A percentile compares a stretch with the other conserved stretches of the same genome.
Conservation (phyloP, 2,113 vertebrate species). For the Lagopus muta region DNA sequence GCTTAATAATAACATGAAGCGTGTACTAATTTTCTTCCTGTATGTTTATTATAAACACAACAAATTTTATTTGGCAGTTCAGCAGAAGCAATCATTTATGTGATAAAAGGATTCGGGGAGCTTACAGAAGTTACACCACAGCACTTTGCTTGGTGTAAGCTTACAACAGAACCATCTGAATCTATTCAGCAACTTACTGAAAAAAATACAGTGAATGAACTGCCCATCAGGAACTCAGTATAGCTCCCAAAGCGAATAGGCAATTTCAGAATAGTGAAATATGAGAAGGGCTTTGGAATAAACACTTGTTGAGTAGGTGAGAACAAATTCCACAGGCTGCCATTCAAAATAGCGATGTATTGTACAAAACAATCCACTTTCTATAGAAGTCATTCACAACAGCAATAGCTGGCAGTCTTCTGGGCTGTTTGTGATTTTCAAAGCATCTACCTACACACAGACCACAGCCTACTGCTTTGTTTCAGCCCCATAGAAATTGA, state of each 20-base stretch:
- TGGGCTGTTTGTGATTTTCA: constrained; percentile 12
- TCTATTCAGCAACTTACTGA: background rate
- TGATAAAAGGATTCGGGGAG: background rate
- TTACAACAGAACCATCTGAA: background rate
- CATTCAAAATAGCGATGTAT: background rate
- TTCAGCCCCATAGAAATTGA: constrained; percentile 15
- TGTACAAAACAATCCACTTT: background rate
- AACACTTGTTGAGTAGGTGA: constrained; percentile 14
- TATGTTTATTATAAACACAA: background rate
- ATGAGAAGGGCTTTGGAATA: background rate
- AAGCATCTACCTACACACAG: background rate
- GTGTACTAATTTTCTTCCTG: background rate
- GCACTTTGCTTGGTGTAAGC: background rate
- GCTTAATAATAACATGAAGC: background rate
- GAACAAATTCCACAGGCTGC: background rate
- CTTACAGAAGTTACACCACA: background rate
- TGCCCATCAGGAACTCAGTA: background rate
- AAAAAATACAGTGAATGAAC: background rate
- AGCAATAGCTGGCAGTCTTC: background rate
- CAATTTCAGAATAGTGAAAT: background rate
- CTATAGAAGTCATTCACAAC: constrained; percentile 26
- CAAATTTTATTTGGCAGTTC: background rate
- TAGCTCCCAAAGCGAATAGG: background rate
- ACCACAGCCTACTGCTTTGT: constrained; percentile 17
- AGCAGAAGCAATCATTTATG: background rate